Evolutionary conservation across 2,888 invertebrate species (phyloP).

Genomic region (Mesoligia furuncula): DNA sequence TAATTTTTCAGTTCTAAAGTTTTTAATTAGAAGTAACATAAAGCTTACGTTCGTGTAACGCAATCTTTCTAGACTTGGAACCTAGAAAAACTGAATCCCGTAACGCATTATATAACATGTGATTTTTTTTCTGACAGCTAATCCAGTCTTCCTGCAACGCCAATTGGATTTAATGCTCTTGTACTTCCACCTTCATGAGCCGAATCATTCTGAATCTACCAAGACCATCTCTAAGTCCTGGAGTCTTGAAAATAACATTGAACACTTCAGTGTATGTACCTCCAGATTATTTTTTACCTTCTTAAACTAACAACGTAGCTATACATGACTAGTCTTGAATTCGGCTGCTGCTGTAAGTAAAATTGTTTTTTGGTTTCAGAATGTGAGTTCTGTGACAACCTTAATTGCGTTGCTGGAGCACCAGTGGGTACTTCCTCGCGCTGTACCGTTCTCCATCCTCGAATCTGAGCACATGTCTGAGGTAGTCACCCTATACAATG

Average conservation of each 20-base stretch:
- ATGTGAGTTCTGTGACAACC: slow-evolving; percentile 88
- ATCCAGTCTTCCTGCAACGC: slow-evolving; percentile 79
- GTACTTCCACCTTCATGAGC: slow-evolving; percentile 90
- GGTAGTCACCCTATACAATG: slow-evolving; percentile 91
- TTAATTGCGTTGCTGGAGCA: slow-evolving; percentile 89
- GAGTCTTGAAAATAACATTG: slow-evolving; percentile 87
- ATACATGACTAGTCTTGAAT: not conserved
- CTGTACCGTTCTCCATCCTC: slow-evolving; percentile 90
- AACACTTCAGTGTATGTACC: slow-evolving; percentile 85
- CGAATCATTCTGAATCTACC: slow-evolving; percentile 88
- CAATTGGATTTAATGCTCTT: slow-evolving; percentile 86
- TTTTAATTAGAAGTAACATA: not conserved
- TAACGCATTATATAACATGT: not conserved
- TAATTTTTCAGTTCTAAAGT: not conserved
- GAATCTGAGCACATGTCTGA: slow-evolving; percentile 91
- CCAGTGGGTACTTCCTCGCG: slow-evolving; percentile 89
- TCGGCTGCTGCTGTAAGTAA: not conserved
- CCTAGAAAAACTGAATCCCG: not conserved
- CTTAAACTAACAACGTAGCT: not conserved
- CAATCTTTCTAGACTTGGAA: not conserved
- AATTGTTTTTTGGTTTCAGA: slow-evolving; percentile 76
- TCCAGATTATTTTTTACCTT: not conserved
- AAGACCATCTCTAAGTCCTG: slow-evolving; percentile 87
- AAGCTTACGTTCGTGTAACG: no score
- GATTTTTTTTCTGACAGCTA: slow-evolving; percentile 82